Base-by-base conservation (phyloP, 1,140 invertebrate genomes). In the Aphelinus atriplicis region DNA sequence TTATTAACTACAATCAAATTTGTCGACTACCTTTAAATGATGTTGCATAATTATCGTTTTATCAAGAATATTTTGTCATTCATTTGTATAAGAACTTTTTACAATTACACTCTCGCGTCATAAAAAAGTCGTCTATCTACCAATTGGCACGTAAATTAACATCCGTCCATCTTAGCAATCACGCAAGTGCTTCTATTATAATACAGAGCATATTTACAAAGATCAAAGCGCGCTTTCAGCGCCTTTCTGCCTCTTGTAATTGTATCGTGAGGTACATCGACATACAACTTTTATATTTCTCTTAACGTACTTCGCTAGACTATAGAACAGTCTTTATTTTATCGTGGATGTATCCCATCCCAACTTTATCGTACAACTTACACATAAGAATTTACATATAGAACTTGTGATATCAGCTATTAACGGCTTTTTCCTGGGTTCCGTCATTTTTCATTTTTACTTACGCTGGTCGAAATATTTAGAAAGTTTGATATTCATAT, bases 61-160 rank as follows among this genome's bases (percentile, higher is more conserved):
- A 73, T 73, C 71, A 73, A 73, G 71, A 73, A 73, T 73, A 73
- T 67, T 73, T 26, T 67, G 2, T 55, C 48, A 65, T 72, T 50
- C 62, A 57, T 71, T n/a, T 71, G 60, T 71, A 71, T 65, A 73
- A 56, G 56, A 58, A 61, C 56, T 67, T 67, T 73, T 73, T 73
- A 73, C 47, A 73, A 58, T 67, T 60, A 67, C 47, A 65, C 51
- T 48, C 43, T 66, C 3, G 60, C 63, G 9, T 57, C 26, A 61
- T 67, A 66, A 73, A 73, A 73, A 61, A 65, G 47, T 67, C 55
- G 9, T 9, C 43, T 66, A 67, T 50, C 26, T 66, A 67, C 47
- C 53, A 42, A 42, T 73, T 73, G 71, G 45, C 64, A 73, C 64
- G 26, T 42, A 42, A 3, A 7, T 43, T 60, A 26, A 58, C 26